Evolutionary conservation across 2,797 vertebrate genomes (phyloP), one percentile per base, ranked within the genome.

Genomic region (Poecilia gillii): DNA sequence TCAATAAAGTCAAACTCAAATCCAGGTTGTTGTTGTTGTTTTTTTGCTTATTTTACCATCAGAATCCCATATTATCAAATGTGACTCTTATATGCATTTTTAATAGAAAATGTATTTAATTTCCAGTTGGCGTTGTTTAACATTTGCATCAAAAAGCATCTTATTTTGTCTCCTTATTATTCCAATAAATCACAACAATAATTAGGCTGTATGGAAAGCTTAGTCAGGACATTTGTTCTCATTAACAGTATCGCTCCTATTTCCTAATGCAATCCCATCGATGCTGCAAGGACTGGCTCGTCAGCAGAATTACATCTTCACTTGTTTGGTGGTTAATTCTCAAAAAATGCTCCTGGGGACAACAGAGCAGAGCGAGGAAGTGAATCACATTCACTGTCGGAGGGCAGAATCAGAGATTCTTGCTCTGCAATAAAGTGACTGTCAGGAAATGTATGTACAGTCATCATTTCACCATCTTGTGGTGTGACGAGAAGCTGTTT

Each of bases 251-350:
- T 76, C 76, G 6, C 70, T 13, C 75, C 74, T 77, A 53, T 89
- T 88, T 89, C 84, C 83, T 82, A 73, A 88, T 79, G 76, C 83
- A 83, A 75, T 86, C 83, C 20, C 36, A 85, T 28, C 43, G 77
- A 83, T 59, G 55, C 75, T n/a, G 75, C 62, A 75, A 77, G 80
- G 88, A 82, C 74, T 3, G 46, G 59, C 83, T 59, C 23, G 81
- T 86, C 90, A 87, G 89, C 90, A 83, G 72, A 85, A 80, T 85
- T 64, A 68, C 72, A 46, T 77, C 75, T 79, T 75, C 70, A 64
- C 36, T 77, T 51, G 66, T 84, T 83, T 80, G 79, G 77, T 76
- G 66, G 71, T 81, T 86, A 16, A 66, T 74, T 79, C 57, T 81
- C 36, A 81, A 85, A 39, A 87, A 89, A 83, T 14, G 33, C 68